Base-by-base conservation (phyloP, 2,113 vertebrate species). In the Carassius auratus region DNA sequence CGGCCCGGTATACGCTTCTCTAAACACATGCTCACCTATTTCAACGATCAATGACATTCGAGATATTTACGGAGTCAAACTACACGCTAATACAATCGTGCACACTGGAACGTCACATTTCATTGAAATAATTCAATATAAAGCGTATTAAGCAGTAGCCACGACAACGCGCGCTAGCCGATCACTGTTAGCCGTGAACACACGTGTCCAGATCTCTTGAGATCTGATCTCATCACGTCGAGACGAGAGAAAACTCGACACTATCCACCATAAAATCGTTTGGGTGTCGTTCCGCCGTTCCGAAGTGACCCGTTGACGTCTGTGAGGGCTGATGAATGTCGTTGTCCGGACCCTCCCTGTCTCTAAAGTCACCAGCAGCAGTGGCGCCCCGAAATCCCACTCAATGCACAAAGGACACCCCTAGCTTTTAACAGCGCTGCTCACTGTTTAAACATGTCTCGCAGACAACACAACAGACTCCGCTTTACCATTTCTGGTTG, bases 161-260 rank as follows among this genome's bases (percentile, higher is more conserved):
- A 57, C 30, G 81, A n/a, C 50, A 15, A 21, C 9, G 45, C 14
- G 82, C 71, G 64, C 17, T 81, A 26, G 68, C 75, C 42, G 74
- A 45, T 12, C 30, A 50, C 76, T 69, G 69, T 48, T 88, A 88
- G 82, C 87, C 23, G 33, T 14, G 68, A 69, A 69, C 85, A 88
- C 87, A 88, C 87, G 87, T 88, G 87, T 86, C 82, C 84, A 85
- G 66, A 57, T 71, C 68, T 64, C 61, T 84, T 69, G 21, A 84
- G 19, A 57, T n/a, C 50, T 30, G 30, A n/a, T 36, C 62, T 9
- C 48, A 21, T 36, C 14, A 61, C 71, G 30, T 55, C 61, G 13
- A 45, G 55, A 17, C 48, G 36, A 52, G n/a, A 79, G 6, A 71
- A 61, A 81, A 80, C 14, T 59, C 9, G 12, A 48, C 52, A 42